A percentile compares a stretch with the other conserved stretches of the same genome.
These are phyloP conservation scores for Pelochelys cantorii DNA, from an alignment of 2,797 vertebrate genomes.

Conservation along the genomic window DNA sequence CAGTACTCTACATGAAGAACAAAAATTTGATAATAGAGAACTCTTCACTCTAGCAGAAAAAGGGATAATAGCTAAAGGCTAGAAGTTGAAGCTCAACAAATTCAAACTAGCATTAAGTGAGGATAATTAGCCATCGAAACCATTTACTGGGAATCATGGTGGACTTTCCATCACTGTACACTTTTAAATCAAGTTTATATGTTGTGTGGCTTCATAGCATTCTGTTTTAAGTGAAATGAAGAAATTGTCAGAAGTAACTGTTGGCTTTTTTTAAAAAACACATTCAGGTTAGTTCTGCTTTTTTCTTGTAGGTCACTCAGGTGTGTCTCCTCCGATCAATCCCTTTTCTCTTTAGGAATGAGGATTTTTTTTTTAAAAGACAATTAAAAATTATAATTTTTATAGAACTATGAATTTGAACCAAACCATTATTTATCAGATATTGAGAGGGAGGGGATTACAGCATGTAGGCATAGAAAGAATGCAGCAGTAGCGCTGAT, in stretches of 20 bases:
- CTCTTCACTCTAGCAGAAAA: not conserved
- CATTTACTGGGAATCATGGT: not conserved
- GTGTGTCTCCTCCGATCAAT: not conserved
- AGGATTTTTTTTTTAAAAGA: too few species aligned
- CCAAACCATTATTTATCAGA: not conserved
- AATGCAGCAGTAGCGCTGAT: not conserved
- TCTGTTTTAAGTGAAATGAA: too few species aligned
- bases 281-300: not conserved
- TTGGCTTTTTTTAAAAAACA: too few species aligned
- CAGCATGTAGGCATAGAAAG: not conserved
- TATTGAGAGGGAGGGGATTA: not conserved
- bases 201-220: not conserved
- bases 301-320: not conserved
- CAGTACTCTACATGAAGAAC: not conserved
- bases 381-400: not conserved
- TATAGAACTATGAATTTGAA: not conserved
- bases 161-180: not conserved
- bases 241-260: too few species aligned
- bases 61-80: not conserved
- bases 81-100: not conserved
- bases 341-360: not conserved
- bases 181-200: accelerated
- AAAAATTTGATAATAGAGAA: not conserved
- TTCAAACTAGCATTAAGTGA: not conserved
- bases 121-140: not conserved